Evolutionary conservation across 2,113 vertebrate species (phyloP).

Genomic region (Halichoeres trimaculatus): DNA sequence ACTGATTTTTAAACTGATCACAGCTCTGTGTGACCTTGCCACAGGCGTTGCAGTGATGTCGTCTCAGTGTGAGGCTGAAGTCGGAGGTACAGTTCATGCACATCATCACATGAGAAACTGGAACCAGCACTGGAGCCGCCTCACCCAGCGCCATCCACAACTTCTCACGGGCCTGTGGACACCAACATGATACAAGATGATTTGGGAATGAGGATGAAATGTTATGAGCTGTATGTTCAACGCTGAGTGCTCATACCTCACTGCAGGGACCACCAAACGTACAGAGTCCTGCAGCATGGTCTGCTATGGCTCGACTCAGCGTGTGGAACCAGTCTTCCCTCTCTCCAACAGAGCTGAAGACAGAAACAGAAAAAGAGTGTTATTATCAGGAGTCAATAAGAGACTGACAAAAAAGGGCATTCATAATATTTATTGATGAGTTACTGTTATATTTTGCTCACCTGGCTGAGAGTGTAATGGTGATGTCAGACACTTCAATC

Average conservation of each 20-base stretch:
- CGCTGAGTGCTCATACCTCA: constrained; percentile 61
- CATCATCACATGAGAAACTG: constrained; percentile 93
- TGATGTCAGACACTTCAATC: constrained; percentile 89
- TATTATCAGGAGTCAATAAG: background rate
- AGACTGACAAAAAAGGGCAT: background rate
- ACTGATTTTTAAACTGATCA: background rate
- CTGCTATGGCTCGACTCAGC: constrained; percentile 88
- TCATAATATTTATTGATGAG: no score
- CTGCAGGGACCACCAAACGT: constrained; percentile 78
- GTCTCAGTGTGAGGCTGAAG: constrained; percentile 93
- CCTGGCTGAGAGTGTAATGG: constrained; percentile 91
- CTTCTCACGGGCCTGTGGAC: constrained; percentile 86
- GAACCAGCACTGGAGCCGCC: constrained; percentile 91
- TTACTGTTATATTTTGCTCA: no score
- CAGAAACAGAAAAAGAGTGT: constrained; percentile 2
- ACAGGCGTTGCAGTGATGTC: constrained; percentile 96
- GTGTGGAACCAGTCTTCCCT: constrained; percentile 95
- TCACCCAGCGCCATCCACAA: constrained; percentile 91
- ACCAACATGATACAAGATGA: background rate
- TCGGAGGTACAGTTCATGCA: constrained; percentile 97
- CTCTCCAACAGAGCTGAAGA: constrained; percentile 88
- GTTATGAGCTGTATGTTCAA: background rate
- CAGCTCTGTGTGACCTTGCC: constrained; percentile 87
- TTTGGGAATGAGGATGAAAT: background rate
- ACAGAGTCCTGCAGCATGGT: constrained; percentile 85